phyloP scores from a whole-genome alignment of 2,797 vertebrate genomes.

The Phataginus tetradactyla region DNA sequence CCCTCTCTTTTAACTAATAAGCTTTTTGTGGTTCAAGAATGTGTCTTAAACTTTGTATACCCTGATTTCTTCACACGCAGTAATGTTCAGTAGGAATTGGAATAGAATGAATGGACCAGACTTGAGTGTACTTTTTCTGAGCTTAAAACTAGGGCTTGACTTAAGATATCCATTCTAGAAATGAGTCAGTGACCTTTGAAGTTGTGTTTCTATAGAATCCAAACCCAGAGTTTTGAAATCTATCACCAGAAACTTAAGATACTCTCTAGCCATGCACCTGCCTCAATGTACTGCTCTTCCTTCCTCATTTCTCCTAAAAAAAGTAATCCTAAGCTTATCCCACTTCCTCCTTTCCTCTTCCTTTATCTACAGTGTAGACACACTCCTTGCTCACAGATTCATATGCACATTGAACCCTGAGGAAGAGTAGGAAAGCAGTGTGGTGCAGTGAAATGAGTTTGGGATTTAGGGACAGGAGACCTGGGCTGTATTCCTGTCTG shows the following conservation, averaged over 20 bases:
- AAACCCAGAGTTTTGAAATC: constrained; percentile 6
- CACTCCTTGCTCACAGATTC: not conserved
- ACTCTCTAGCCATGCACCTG: not conserved
- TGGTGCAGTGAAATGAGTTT: not conserved
- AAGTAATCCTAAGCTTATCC: not conserved
- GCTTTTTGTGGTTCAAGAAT: not conserved
- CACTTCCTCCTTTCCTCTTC: not conserved
- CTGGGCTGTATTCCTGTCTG: not conserved
- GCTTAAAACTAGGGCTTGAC: not conserved
- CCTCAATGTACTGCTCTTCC: not conserved
- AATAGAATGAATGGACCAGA: not conserved
- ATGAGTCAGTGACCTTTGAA: not conserved
- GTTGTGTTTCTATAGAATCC: not conserved
- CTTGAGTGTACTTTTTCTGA: not conserved
- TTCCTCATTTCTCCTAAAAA: not conserved
- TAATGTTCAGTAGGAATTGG: not conserved
- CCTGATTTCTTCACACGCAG: not conserved
- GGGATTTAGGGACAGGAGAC: not conserved
- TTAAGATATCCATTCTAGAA: constrained; percentile 2
- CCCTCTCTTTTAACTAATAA: not conserved
- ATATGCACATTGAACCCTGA: rapidly evolving
- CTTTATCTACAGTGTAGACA: not conserved
- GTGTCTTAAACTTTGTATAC: not conserved
- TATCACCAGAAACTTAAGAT: constrained; percentile 1
- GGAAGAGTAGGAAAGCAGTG: not conserved